phyloP scores from a whole-genome alignment of 2,888 invertebrate species.

The Pammene fasciana region DNA sequence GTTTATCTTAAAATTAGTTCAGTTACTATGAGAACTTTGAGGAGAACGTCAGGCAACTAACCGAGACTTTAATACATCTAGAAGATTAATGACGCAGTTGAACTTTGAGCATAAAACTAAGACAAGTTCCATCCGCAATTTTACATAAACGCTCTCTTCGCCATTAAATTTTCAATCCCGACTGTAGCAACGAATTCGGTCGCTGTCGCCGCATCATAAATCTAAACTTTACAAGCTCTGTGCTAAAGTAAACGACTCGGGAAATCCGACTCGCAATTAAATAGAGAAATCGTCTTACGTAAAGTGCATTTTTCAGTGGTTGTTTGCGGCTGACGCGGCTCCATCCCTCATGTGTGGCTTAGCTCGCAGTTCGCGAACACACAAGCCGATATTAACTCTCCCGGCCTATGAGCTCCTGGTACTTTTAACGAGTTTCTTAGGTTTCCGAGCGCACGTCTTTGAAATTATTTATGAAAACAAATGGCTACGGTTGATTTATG shows the following conservation, averaged over 20 bases:
- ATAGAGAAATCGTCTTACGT: constrained; percentile 40
- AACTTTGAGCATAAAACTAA: constrained; percentile 41
- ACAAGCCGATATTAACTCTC: constrained; percentile 33
- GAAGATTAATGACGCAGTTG: constrained; percentile 39
- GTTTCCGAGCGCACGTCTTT: constrained; percentile 29
- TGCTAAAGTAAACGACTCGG: constrained; percentile 39
- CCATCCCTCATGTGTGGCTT: constrained; percentile 50
- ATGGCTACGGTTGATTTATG: constrained; percentile 33
- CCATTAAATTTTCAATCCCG: constrained; percentile 42
- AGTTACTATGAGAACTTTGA: constrained; percentile 5
- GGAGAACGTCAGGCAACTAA: constrained; percentile 21
- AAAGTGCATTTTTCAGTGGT: constrained; percentile 51
- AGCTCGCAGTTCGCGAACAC: constrained; percentile 38
- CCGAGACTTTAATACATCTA: constrained; percentile 26
- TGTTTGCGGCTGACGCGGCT: constrained; percentile 47
- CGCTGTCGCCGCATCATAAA: constrained; percentile 42
- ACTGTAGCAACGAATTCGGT: constrained; percentile 34
- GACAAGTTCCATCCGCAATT: constrained; percentile 41
- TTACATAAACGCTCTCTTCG: constrained; percentile 40
- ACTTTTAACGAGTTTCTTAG: constrained; percentile 42
- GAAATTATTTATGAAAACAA: constrained; percentile 37
- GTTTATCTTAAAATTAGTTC: constrained; percentile 28
- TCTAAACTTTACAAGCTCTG: constrained; percentile 41
- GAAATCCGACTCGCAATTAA: constrained; percentile 42
- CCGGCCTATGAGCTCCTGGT: constrained; percentile 32